Evolutionary conservation across 2,797 vertebrate genomes (phyloP), one percentile per base, ranked within the genome.

Genomic region (Xenopus petersii): DNA sequence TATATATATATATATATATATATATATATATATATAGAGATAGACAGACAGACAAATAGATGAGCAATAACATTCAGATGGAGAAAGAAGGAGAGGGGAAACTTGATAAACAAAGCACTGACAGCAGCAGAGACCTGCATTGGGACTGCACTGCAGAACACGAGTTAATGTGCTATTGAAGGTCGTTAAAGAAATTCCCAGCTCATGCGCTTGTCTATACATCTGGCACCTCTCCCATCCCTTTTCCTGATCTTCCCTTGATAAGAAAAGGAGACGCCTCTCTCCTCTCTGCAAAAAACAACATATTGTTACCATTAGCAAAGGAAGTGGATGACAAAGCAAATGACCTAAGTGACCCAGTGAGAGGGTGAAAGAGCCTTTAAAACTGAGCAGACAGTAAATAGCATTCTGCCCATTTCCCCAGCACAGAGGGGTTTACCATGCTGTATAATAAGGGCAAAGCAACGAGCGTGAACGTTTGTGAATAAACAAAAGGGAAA

Each of bases 151-250:
- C 36, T 73, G 70, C 75, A 78, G 75, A 51, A 73, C 56, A 55
- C n/a, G 11, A 42, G 59, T 67, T 59, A 63, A 69, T 68, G 21
- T 56, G 17, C 54, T 73, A 30, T 46, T 69, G 59, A 78, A 69
- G 71, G 75, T 78, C 71, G 73, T 59, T 55, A 61, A 51, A 69
- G 71, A 73, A 78, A 78, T 42, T 71, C 66, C 74, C 69, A 49
- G 69, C 42, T 79, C 71, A 55, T 62, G 64, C 24, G 26, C 55
- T 46, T 59, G 56, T 58, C 65, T 78, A 55, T 48, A 49, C 61
- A 74, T 47, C 71, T 79, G 76, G 60, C 71, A 36, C 46, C 58
- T 56, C 47, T 67, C 76, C 71, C 46, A 70, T 70, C 42, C 71
- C 36, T 21, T 64, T 64, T 64, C 62, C 62, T 47, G 9, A 46